Base-by-base conservation (phyloP, 2,797 vertebrate genomes). In the Lepus townsendii region DNA sequence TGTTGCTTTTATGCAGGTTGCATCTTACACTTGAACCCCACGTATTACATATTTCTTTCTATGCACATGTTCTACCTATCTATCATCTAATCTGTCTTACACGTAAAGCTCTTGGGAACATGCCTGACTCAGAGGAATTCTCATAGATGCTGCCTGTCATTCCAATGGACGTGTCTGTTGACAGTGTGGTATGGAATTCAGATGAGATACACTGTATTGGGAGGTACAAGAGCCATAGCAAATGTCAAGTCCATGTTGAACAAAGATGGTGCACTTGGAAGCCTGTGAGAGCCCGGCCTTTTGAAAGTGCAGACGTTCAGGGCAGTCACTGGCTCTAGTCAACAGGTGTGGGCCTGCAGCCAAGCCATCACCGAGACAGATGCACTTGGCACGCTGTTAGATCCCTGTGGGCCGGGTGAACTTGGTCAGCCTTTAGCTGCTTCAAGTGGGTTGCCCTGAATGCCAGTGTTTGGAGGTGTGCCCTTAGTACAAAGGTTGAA, bases 401-500 rank as follows among this genome's bases (percentile, higher is more conserved):
- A 11, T 4, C 7, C 20, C n/a, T 66, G 57, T 63, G 17, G 57
- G 35, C 19, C 66, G 63, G 93, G 54, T 63, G 63, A 5, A 20
- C 13, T 8, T 69, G 63, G 24, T 26, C 52, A 77, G 83, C 24
- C 57, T 83, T 77, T 4, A 27, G 52, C 85, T 94, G 69, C 91
- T 92, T 94, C 66, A 32, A 7, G 47, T 30, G 19, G 11, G 35
- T 91, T 83, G 35, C 26, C 38, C 65, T 65, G 69, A 87, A 19
- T 27, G 26, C 22, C n/a, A 50, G 10, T 75, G 32, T 71, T 88
- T 91, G 79, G 52, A 93, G 20, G 19, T 78, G 35, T 85, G 92
- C 57, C 24, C 13, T 83, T 88, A 71, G 73, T 32, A 62, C 20
- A 68, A 72, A 87, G 50, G 63, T 71, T 87, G 82, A 89, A 86